Evolutionary conservation across 2,888 invertebrate species (phyloP).

Genomic region (Morinoia aosen): DNA sequence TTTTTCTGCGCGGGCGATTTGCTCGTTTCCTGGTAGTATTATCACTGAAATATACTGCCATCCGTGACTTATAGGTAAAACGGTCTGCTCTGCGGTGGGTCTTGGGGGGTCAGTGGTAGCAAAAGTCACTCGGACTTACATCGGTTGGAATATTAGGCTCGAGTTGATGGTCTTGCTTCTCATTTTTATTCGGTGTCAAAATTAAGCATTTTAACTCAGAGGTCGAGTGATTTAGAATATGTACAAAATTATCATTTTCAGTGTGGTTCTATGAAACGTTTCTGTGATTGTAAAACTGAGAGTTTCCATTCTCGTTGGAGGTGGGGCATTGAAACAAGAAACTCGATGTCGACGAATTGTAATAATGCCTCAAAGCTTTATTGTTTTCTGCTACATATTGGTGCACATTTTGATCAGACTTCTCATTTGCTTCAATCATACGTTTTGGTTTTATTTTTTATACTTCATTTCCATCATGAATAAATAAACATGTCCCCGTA

Average conservation of each 20-base stretch:
- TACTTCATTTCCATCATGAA: neutral
- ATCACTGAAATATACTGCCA: neutral
- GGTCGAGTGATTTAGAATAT: neutral
- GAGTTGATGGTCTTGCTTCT: neutral
- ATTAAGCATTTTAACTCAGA: neutral
- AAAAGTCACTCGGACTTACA: neutral
- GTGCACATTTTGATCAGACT: neutral
- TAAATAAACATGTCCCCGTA: neutral
- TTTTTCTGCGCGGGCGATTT: slow-evolving; percentile 12
- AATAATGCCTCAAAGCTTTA: neutral
- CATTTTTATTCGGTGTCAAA: neutral
- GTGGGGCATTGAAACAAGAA: neutral
- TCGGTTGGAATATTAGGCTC: neutral
- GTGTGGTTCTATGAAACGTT: neutral
- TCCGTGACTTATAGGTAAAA: neutral
- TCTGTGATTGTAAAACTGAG: neutral
- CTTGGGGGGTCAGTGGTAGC: neutral
- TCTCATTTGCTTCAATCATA: neutral
- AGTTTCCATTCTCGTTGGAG: neutral
- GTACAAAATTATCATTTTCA: neutral
- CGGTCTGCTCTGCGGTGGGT: neutral
- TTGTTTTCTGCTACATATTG: neutral
- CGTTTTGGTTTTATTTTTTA: neutral
- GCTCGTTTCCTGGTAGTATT: neutral
- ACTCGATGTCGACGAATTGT: too few relatives aligned